phyloP scores from a whole-genome alignment of 2,888 invertebrate genomes.

The Creontiades dilutus region DNA sequence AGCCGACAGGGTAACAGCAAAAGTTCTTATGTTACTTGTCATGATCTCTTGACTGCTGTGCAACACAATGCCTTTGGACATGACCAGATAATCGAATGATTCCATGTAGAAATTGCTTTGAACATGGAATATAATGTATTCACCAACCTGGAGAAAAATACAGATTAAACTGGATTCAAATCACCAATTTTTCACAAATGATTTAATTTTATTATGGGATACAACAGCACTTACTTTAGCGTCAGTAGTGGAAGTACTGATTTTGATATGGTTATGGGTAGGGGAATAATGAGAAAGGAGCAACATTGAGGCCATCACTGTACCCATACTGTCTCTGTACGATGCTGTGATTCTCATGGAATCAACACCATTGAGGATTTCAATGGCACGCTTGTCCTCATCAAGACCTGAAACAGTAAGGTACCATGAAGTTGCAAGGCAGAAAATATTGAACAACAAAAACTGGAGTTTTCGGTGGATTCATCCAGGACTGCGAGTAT shows the following conservation, averaged over 20 bases:
- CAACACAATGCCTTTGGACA: slow-evolving; percentile 95
- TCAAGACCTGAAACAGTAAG: slow-evolving; percentile 77
- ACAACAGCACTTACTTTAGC: slow-evolving; percentile 82
- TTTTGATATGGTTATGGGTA: slow-evolving; percentile 89
- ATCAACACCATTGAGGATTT: slow-evolving; percentile 84
- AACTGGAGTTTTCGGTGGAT: too few relatives aligned
- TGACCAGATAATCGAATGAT: slow-evolving; percentile 92
- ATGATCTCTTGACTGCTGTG: slow-evolving; percentile 91
- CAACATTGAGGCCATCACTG: slow-evolving; percentile 85
- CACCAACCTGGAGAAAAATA: slow-evolving; percentile 85
- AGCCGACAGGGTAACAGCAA: slow-evolving; percentile 89
- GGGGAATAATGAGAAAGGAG: slow-evolving; percentile 90
- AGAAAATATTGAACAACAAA: too few relatives aligned
- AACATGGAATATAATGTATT: slow-evolving; percentile 96
- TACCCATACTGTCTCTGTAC: slow-evolving; percentile 85
- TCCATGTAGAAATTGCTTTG: slow-evolving; percentile 94
- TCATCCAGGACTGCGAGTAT: too few relatives aligned
- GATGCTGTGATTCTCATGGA: slow-evolving; percentile 85
- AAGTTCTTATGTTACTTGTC: slow-evolving; percentile 88
- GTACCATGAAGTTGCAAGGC: neutral
- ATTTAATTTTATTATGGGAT: neutral
- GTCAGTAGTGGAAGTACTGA: slow-evolving; percentile 89
- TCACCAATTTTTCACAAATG: neutral
- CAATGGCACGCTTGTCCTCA: slow-evolving; percentile 82
- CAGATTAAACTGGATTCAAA: neutral